phyloP scores from a whole-genome alignment of 2,888 invertebrate genomes.

The Tortrix viridana region DNA sequence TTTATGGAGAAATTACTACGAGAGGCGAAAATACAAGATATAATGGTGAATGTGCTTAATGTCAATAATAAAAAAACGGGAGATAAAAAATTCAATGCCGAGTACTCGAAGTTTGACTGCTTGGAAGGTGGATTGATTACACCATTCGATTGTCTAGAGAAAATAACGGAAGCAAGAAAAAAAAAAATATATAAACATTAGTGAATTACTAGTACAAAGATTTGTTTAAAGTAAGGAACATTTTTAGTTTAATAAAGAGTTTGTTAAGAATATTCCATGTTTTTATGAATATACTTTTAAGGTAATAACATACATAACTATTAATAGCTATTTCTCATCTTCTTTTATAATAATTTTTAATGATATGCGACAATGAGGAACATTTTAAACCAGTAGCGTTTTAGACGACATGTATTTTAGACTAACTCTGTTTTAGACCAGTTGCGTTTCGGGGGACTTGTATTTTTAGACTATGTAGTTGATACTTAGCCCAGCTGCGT shows the following conservation, averaged over 20 bases:
- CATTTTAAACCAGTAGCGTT: too few relatives aligned
- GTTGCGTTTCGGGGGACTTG: too few relatives aligned
- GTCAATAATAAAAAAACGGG: too few relatives aligned
- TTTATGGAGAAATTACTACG: background rate
- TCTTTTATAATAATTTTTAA: too few relatives aligned
- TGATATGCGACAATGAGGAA: too few relatives aligned
- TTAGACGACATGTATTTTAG: too few relatives aligned
- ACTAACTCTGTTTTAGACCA: too few relatives aligned
- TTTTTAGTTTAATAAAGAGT: slow-evolving; percentile 10
- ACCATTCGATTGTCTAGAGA: slow-evolving; percentile 11
- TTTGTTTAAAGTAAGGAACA: slow-evolving; percentile 5
- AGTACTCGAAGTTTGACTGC: slow-evolving; percentile 6
- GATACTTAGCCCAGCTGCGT: too few relatives aligned
- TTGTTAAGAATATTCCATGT: background rate
- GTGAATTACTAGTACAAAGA: slow-evolving; percentile 2
- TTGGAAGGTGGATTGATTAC: slow-evolving; percentile 5
- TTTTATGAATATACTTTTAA: background rate
- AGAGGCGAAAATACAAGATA: too few relatives aligned
- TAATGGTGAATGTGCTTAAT: background rate
- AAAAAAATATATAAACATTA: slow-evolving; percentile 7
- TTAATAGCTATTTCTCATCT: too few relatives aligned
- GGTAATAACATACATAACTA: too few relatives aligned
- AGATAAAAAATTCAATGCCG: slow-evolving; percentile 2
- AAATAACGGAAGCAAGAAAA: slow-evolving; percentile 5
- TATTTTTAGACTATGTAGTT: too few relatives aligned